Base-by-base conservation (phyloP, 2,888 invertebrate species). In the Timema podura region DNA sequence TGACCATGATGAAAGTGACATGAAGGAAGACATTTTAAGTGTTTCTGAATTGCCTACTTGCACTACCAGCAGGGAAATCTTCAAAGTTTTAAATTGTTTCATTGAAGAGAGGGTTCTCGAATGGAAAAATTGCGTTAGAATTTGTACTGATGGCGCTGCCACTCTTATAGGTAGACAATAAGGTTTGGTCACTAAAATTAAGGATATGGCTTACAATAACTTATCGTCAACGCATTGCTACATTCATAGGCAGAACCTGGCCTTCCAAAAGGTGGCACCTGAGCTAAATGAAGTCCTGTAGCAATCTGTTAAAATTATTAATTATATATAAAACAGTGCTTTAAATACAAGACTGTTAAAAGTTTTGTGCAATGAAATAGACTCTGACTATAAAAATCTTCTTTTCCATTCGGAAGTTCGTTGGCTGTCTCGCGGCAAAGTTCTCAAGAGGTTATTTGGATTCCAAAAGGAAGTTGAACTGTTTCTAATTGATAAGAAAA, bases 351-450 rank as follows among this genome's bases (percentile, higher is more conserved):
- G 9, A 59, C n/a, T n/a, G 59, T 59, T 59, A 59, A n/a, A 59
- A 59, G 9, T 6, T 2, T 59, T 59, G 59, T 59, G 9, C 59
- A 30, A 59, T 59, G 6, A 59, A 59, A 59, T 5, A 1, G 59
- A 6, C 15, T 71, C 74, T 70, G 67, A 71, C 15, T 65, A 73
- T 48, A 54, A 51, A 65, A 64, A 48, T 57, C 71, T 75, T 65
- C 71, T 73, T 66, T 57, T 66, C n/a, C 71, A 74, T 68, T 73
- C 73, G 67, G 73, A 76, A 73, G 73, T 74, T 71, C 72, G 75
- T 65, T 76, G 76, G 75, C 70, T 70, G 64, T 76, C 75, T 72
- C 72, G 73, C 61, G 74, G 74, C 71, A 75, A 75, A 73, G 73
- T 76, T 10, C 72, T 76, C 49, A 72, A 69, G 73, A 73, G 73